Conservation (phyloP, 2,797 vertebrate genomes). For the Trachops cirrhosus region DNA sequence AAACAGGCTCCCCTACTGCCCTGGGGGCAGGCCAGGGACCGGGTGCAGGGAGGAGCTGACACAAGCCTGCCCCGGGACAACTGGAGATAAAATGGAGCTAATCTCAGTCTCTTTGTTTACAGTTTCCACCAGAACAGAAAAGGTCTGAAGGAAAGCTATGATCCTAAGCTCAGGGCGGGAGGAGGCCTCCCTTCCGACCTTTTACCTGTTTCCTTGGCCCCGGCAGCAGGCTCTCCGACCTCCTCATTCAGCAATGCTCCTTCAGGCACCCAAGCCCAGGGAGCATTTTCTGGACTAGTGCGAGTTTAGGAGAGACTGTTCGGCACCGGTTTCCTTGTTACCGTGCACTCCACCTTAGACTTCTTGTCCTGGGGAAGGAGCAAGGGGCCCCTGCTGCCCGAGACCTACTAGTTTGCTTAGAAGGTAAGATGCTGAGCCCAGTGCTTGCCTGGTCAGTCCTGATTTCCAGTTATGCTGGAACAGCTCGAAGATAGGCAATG, state of each 20-base stretch:
- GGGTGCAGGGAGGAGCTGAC: not conserved
- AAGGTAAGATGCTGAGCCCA: not conserved
- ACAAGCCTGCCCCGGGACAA: accelerated
- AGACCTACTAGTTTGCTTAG: not conserved
- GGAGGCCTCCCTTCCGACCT: constrained; percentile 29
- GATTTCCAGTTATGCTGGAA: not conserved
- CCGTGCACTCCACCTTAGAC: not conserved
- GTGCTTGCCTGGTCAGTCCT: not conserved
- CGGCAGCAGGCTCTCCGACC: constrained; percentile 7
- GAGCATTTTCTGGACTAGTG: not conserved
- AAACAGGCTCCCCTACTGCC: not conserved
- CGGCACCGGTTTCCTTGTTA: not conserved
- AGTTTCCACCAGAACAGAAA: constrained; percentile 52
- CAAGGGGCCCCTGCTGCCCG: not conserved
- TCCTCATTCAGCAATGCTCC: not conserved
- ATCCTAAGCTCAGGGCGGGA: not conserved
- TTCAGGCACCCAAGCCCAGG: not conserved
- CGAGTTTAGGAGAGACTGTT: not conserved
- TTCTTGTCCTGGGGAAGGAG: not conserved
- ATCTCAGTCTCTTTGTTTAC: constrained; percentile 55
- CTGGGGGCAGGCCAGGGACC: not conserved
- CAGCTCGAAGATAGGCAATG: not conserved
- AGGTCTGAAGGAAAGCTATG: constrained; percentile 22
- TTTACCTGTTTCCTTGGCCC: constrained; percentile 71
- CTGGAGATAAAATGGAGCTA: not conserved